Base-by-base conservation (phyloP, 1,140 invertebrate genomes). In the Megathymus violae region DNA sequence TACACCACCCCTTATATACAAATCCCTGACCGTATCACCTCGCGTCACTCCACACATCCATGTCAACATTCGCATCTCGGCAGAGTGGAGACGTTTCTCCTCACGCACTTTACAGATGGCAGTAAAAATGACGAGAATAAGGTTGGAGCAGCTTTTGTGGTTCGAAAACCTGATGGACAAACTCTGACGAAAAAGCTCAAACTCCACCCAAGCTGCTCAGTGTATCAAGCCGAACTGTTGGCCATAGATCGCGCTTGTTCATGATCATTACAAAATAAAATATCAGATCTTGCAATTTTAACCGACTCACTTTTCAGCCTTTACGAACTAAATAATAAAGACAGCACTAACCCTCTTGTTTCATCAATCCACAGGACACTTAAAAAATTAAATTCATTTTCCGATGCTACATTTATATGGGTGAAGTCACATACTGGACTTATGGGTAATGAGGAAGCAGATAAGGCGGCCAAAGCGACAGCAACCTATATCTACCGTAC, bases 361-460 rank as follows among this genome's bases (percentile, higher is more conserved):
- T 31, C 4, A 22, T 40, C 17, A 0, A 40, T 52, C 0, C 50
- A 52, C 1, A 40, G 22, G 9, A 3, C 9, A 1, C 36, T 40
- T 3, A 9, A 52, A 3, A 34, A 22, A 22, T 22, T 22, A 11
- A 11, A 34, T 36, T 0, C 27, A 13, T 0, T 0, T 9, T 1
- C 31, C 4, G 19, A 5, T 9, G 5, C 22, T 0, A 6, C n/a
- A 13, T 52, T 61, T n/a, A n/a, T n/a, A n/a, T n/a, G n/a, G n/a
- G n/a, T n/a, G n/a, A n/a, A n/a, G n/a, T n/a, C n/a, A n/a, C 1
- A n/a, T 11, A 9, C 16, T 0, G 58, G 44, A 0, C 11, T 60
- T 0, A 4, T 0, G 2, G 58, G 43, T 0, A 60, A 60, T 17
- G 58, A 61, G 4, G 46, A 41, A n/a, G 58, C 58, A 0, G 58